A percentile compares a stretch with the other conserved stretches of the same genome.
These are phyloP conservation scores for Bergia sp. DNA, from an alignment of 92 coral and sea anemone genomes.

Conservation along the genomic window DNA sequence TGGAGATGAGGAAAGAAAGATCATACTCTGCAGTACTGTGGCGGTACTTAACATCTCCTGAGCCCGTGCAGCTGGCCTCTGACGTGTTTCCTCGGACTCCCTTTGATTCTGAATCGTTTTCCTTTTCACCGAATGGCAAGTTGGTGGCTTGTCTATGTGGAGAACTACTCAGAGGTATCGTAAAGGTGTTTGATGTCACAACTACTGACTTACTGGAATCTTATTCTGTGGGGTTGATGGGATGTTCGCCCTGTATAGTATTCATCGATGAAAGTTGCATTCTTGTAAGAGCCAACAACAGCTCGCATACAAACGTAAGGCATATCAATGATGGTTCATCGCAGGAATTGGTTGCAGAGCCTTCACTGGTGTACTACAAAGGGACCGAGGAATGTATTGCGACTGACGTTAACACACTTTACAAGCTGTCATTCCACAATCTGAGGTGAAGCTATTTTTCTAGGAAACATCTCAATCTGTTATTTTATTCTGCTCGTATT, in stretches of 20 bases:
- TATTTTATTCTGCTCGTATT: no score
- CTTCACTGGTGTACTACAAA: not conserved
- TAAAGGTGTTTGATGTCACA: no score
- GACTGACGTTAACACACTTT: not conserved
- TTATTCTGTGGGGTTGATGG: not conserved
- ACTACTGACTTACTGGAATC: not conserved
- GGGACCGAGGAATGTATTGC: not conserved
- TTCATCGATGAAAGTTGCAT: not conserved
- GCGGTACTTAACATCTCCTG: not conserved
- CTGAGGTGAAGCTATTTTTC: not conserved
- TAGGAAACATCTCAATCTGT: no score
- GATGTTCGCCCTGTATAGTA: not conserved
- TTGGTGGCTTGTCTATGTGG: not conserved
- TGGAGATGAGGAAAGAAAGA: not conserved
- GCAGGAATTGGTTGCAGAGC: not conserved
- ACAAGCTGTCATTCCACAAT: not conserved
- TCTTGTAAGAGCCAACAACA: not conserved
- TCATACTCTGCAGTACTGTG: not conserved
- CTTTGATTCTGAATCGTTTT: not conserved
- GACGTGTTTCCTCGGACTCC: not conserved
- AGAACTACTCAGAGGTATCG: no score
- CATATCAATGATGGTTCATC: not conserved
- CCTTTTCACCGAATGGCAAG: not conserved
- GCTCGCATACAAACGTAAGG: not conserved
- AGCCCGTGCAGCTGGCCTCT: not conserved